Base-by-base conservation (phyloP, 2,113 vertebrate genomes). In the Numenius arquata region DNA sequence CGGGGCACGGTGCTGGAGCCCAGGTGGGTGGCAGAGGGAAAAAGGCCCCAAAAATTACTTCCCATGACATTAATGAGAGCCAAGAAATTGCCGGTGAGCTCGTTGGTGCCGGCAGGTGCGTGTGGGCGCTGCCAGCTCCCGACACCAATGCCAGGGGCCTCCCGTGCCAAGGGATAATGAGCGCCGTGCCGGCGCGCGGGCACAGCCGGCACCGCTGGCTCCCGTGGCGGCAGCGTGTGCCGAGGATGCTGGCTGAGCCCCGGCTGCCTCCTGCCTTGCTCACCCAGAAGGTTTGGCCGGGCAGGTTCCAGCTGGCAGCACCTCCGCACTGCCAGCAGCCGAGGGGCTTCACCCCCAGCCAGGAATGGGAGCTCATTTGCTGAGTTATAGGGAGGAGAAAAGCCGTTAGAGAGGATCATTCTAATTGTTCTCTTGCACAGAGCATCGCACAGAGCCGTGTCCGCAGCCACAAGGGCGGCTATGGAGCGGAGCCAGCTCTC, bases 141-240 rank as follows among this genome's bases (percentile, higher is more conserved):
- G 1, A 0, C 47, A 36, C 18, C 2, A 0, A 47, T 75, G 71
- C 95, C 91, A 94, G 75, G 25, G 83, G 11, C 26, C 32, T 48
- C 52, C 79, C 3, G 27, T 67, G 89, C 95, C 92, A 88, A 82
- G 79, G 62, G 84, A 82, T 88, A 22, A 79, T 3, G 41, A 52
- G 76, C 6, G 7, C 76, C 1, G 2, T 50, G 83, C 74, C 0
- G 16, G 72, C 65, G 76, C 6, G 0, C 0, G 1, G 91, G 78
- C 78, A 6, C 80, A 75, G 72, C 53, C 53, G 1, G 85, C n/a
- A 11, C 17, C 0, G 3, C 62, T 75, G 75, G 79, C 73, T 75
- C 3, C 23, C 0, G 2, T 5, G 1, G 2, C 1, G 0, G 61
- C 74, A 30, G 56, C 1, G 0, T 0, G 1, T 56, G 86, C 74